Evolutionary conservation across 2,113 vertebrate species (phyloP).

Genomic region (Furnarius figulus): DNA sequence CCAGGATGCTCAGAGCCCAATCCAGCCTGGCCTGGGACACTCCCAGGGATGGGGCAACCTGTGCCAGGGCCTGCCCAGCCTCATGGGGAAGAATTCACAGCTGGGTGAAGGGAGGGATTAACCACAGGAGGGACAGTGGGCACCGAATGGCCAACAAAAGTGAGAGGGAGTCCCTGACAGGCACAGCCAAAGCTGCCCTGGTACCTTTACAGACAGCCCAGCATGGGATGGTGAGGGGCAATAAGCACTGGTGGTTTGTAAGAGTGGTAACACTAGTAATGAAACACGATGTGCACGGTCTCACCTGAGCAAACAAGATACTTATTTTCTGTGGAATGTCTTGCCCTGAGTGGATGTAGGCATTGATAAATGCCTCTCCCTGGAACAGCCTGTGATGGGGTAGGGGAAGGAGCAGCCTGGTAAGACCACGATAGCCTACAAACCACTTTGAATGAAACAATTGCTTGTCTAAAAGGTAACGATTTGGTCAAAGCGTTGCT

Average conservation of each 20-base stretch:
- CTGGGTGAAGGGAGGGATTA: not conserved
- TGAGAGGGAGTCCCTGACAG: not conserved
- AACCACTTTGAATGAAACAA: constrained; percentile 1
- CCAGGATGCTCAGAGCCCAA: not conserved
- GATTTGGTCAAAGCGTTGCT: constrained; percentile 28
- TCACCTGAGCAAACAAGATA: not conserved
- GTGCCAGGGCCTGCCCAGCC: not conserved
- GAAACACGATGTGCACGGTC: not conserved
- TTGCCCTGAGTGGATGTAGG: not conserved
- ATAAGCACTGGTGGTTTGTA: not conserved
- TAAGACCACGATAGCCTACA: not conserved
- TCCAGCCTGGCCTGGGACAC: not conserved
- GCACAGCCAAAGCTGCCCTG: not conserved
- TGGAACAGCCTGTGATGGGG: not conserved
- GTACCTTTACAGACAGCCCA: not conserved
- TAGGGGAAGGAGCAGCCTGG: constrained; percentile 10
- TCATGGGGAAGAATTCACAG: not conserved
- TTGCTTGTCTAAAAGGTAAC: constrained; percentile 24
- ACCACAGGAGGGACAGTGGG: not conserved
- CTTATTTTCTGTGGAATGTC: not conserved
- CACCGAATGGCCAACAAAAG: not conserved
- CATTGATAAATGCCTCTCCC: not conserved
- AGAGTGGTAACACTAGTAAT: not conserved
- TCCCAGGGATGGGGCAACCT: not conserved
- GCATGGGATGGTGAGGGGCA: fast-evolving